A percentile compares a stretch with the other conserved stretches of the same genome.
Conservation (phyloP, 2,113 vertebrate genomes). For the Ochotona princeps region DNA sequence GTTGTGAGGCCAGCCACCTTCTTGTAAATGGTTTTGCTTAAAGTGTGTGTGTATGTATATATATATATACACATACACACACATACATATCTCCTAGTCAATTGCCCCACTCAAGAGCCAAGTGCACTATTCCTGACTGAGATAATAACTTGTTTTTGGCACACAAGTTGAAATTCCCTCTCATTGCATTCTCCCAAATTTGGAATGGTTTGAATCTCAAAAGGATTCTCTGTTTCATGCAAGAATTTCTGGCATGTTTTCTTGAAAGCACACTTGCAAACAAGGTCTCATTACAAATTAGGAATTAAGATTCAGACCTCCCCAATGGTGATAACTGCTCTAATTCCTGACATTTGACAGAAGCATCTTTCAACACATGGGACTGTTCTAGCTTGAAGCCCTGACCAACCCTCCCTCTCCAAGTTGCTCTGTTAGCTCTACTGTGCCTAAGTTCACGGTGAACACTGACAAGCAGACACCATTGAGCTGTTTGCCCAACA, state of each 20-base stretch:
- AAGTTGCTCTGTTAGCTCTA: background rate
- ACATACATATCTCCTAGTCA: background rate
- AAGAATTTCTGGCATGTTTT: constrained; percentile 62
- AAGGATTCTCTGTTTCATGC: constrained; percentile 46
- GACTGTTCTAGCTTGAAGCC: background rate
- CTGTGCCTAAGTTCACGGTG: background rate
- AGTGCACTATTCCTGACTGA: constrained; percentile 14
- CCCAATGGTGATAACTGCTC: background rate
- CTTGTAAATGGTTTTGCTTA: background rate
- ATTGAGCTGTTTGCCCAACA: background rate
- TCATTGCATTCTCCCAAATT: constrained; percentile 59
- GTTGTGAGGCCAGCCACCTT: background rate
- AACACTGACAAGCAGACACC: constrained; percentile 11
- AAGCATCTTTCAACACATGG: background rate
- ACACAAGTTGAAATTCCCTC: constrained; percentile 20
- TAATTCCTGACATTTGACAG: background rate
- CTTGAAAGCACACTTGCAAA: constrained; percentile 57
- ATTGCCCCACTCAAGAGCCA: background rate
- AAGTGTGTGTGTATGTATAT: background rate
- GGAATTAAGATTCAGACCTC: constrained; percentile 10
- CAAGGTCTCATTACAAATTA: constrained; percentile 48
- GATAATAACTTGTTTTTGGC: constrained; percentile 54
- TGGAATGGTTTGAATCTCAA: constrained; percentile 60
- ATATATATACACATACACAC: too few species aligned
- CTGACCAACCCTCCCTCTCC: background rate